These are phyloP conservation scores for Netelia melanura DNA, from an alignment of 2,888 invertebrate species.

Conservation along the genomic window DNA sequence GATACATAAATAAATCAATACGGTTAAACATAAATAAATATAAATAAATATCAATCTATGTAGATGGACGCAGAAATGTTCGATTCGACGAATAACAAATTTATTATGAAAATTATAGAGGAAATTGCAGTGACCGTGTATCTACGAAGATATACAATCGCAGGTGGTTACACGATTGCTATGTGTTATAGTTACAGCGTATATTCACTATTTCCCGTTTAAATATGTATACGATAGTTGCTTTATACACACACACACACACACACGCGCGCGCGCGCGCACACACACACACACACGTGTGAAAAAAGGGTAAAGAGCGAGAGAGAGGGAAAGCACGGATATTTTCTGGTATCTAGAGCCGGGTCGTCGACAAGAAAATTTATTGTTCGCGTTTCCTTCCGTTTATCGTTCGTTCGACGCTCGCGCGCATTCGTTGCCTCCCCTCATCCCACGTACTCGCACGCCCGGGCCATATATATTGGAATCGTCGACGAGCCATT, in stretches of 20 bases:
- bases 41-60: too few relatives aligned
- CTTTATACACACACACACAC: neutral
- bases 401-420: constrained; percentile 68
- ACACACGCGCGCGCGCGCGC: too few relatives aligned
- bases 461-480: constrained; percentile 59
- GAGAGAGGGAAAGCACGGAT: constrained; percentile 27
- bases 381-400: constrained; percentile 68
- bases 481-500: constrained; percentile 62
- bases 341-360: constrained; percentile 65
- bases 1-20: too few relatives aligned
- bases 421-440: constrained; percentile 47
- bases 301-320: neutral
- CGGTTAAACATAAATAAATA: too few relatives aligned
- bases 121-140: constrained; percentile 5
- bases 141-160: neutral
- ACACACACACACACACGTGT: neutral
- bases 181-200: neutral
- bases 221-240: neutral
- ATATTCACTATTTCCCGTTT: neutral
- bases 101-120: neutral
- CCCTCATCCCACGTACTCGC: neutral
- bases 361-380: constrained; percentile 62
- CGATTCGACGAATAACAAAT: too few relatives aligned
- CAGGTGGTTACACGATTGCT: constrained; percentile 22
- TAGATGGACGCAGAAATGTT: too few relatives aligned